These are phyloP conservation scores for Pseudopleuronectes americanus DNA, from an alignment of 2,797 vertebrate species.

Conservation along the genomic window DNA sequence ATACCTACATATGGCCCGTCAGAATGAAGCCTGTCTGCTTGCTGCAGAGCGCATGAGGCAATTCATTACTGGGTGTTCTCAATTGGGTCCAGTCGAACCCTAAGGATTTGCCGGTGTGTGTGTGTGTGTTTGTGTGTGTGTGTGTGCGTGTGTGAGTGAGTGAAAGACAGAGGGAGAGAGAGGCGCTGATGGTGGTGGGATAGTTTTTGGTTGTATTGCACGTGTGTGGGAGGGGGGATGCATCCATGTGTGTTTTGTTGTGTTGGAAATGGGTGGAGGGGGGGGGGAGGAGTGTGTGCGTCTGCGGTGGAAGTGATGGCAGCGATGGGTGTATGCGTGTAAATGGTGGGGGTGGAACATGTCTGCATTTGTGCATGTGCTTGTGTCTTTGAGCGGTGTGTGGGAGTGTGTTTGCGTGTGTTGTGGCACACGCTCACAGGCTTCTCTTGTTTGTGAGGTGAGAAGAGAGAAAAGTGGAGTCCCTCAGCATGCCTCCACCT, in stretches of 20 bases:
- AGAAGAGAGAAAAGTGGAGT: constrained; percentile 80
- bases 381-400: constrained; percentile 61
- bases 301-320: constrained; percentile 44
- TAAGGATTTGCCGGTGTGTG: constrained; percentile 53
- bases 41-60: constrained; percentile 69
- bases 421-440: constrained; percentile 77
- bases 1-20: constrained; percentile 83
- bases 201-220: constrained; percentile 35
- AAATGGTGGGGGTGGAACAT: constrained; percentile 61
- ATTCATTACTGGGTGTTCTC: constrained; percentile 76
- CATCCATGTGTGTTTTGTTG: constrained; percentile 49
- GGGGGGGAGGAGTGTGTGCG: constrained; percentile 14
- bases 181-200: constrained; percentile 26
- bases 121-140: neutral
- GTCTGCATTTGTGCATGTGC: constrained; percentile 54
- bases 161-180: neutral
- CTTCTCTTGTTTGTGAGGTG: constrained; percentile 81
- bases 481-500: constrained; percentile 82
- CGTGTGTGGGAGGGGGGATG: constrained; percentile 25
- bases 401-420: constrained; percentile 70
- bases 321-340: constrained; percentile 37
- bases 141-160: neutral
- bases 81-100: constrained; percentile 65
- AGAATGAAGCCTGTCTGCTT: constrained; percentile 80
- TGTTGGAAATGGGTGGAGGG: constrained; percentile 24